These are phyloP conservation scores for Dorcus hopei DNA, from an alignment of 2,888 invertebrate species.

Conservation along the genomic window DNA sequence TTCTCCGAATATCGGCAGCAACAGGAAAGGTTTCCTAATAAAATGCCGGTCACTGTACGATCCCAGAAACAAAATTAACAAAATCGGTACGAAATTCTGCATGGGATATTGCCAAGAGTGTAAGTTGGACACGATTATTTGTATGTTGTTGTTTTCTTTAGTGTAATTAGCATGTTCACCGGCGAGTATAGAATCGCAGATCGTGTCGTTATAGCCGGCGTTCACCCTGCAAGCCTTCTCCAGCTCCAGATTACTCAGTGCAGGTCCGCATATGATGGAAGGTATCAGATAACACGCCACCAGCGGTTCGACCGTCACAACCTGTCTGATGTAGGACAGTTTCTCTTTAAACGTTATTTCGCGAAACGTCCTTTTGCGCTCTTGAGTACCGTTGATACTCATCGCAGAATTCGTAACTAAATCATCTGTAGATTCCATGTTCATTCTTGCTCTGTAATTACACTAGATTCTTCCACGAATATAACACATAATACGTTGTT, in stretches of 20 bases:
- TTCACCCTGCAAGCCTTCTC: constrained; percentile 59
- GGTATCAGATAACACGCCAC: constrained; percentile 40
- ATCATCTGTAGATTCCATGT: constrained; percentile 13
- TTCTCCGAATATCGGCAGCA: constrained; percentile 45
- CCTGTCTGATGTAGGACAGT: constrained; percentile 29
- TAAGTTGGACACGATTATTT: constrained; percentile 50
- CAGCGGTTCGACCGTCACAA: constrained; percentile 46
- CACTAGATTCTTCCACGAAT: neutral
- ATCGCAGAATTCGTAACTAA: constrained; percentile 7
- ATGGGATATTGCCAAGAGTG: constrained; percentile 43
- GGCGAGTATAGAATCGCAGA: constrained; percentile 50
- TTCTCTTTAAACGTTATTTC: constrained; percentile 21
- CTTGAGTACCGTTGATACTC: neutral
- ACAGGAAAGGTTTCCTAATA: constrained; percentile 44
- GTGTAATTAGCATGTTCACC: constrained; percentile 38
- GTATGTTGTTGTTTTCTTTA: constrained; percentile 47
- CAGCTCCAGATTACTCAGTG: constrained; percentile 54
- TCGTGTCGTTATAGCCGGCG: constrained; percentile 50
- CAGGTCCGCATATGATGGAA: constrained; percentile 42
- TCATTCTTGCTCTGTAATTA: neutral
- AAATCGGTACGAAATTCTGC: constrained; percentile 41
- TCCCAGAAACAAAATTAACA: constrained; percentile 44
- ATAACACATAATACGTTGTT: neutral
- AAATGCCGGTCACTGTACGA: constrained; percentile 47
- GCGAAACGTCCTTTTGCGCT: constrained; percentile 16